Percentiles rank a stretch among this genome's conserved stretches.
phyloP scores from a whole-genome alignment of 2,888 invertebrate species.

The Agrotis exclamationis region DNA sequence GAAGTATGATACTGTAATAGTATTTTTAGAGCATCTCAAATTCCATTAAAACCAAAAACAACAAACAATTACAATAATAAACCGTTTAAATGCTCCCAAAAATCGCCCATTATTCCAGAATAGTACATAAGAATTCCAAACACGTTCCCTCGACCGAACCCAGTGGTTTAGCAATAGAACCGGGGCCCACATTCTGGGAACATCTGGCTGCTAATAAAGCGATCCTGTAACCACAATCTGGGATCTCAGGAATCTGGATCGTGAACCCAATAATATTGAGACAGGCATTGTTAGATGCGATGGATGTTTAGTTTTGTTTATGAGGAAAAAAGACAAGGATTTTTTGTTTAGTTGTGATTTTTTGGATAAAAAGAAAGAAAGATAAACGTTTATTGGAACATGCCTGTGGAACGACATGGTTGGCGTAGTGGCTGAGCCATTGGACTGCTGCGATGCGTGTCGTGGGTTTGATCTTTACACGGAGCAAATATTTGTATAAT shows the following conservation, averaged over 20 bases:
- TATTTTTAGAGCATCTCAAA: background rate
- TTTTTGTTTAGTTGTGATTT: background rate
- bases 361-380: background rate
- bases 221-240: constrained; percentile 60
- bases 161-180: constrained; percentile 52
- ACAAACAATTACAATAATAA: constrained; percentile 14
- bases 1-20: too few relatives aligned
- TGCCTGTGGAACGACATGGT: too few relatives aligned
- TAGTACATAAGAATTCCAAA: constrained; percentile 51
- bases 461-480: too few relatives aligned
- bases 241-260: constrained; percentile 53
- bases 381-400: too few relatives aligned
- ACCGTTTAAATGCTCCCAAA: constrained; percentile 13
- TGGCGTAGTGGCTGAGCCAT: too few relatives aligned
- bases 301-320: background rate
- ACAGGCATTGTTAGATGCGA: constrained; percentile 32
- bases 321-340: background rate
- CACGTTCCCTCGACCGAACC: constrained; percentile 11
- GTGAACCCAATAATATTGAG: constrained; percentile 52
- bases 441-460: too few relatives aligned
- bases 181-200: constrained; percentile 54
- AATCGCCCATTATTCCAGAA: constrained; percentile 23
- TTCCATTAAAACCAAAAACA: constrained; percentile 7
- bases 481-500: too few relatives aligned
- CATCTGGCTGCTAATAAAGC: constrained; percentile 61